These are phyloP conservation scores for Chrysocyon brachyurus DNA, from an alignment of 2,797 vertebrate genomes.

Conservation along the genomic window DNA sequence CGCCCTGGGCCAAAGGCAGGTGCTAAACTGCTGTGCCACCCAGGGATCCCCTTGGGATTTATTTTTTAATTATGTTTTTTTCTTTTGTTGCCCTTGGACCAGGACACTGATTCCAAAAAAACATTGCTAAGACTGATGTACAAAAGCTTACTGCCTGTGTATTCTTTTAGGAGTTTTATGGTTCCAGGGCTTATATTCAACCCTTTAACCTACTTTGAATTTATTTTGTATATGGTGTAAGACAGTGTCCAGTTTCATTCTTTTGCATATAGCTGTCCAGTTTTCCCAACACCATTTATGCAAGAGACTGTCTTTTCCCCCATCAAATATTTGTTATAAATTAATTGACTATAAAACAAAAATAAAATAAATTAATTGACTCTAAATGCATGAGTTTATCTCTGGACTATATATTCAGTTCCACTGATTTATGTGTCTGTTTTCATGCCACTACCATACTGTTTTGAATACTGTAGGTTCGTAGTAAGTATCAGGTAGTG, in stretches of 20 bases:
- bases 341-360: background rate
- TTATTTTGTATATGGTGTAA: background rate
- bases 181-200: background rate
- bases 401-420: background rate
- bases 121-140: background rate
- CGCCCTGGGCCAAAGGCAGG: too few species aligned
- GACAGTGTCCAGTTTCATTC: background rate
- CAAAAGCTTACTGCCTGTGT: background rate
- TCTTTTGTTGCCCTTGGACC: background rate
- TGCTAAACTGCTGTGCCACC: too few species aligned
- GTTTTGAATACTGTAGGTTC: background rate
- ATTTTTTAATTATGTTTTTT: background rate
- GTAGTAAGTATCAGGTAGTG: background rate
- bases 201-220: background rate
- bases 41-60: background rate
- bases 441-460: background rate
- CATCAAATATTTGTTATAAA: background rate
- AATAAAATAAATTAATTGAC: background rate
- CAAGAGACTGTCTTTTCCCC: background rate
- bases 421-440: background rate
- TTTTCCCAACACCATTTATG: background rate
- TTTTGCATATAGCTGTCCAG: too few species aligned
- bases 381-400: background rate
- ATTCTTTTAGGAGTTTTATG: background rate
- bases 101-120: background rate